Conservation (phyloP, 2,797 vertebrate genomes). For the Pangasius djambal region DNA sequence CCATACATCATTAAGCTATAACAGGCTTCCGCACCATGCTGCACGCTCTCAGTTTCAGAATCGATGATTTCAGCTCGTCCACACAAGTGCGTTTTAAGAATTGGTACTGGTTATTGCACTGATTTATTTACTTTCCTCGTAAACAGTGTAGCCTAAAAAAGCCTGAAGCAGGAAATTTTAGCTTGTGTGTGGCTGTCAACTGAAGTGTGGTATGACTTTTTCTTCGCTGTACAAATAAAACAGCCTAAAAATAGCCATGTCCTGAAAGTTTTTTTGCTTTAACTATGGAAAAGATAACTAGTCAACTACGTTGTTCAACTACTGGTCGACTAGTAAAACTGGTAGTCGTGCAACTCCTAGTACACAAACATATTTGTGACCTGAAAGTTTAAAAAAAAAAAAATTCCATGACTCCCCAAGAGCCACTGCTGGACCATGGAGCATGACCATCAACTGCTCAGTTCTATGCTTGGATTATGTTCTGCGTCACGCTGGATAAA, state of each 20-base stretch:
- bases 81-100: neutral
- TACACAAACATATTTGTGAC: neutral
- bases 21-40: neutral
- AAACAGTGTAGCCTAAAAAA: neutral
- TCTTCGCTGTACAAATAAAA: neutral
- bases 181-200: neutral
- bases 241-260: neutral
- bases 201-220: neutral
- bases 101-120: neutral
- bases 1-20: neutral
- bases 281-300: neutral
- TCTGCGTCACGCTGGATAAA: slow-evolving; percentile 11
- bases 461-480: slow-evolving; percentile 7
- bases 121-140: neutral
- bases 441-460: slow-evolving; percentile 6
- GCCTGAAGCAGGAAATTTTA: neutral
- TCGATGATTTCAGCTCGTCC: neutral
- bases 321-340: neutral
- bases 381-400: neutral
- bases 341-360: too few relatives aligned
- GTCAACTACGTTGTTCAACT: neutral
- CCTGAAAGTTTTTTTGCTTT: neutral
- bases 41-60: neutral
- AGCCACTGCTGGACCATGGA: neutral
- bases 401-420: neutral